Percentiles rank a stretch among this genome's conserved stretches.
Conservation (phyloP, 1,140 invertebrate genomes). For the Chironomus striatipennis region DNA sequence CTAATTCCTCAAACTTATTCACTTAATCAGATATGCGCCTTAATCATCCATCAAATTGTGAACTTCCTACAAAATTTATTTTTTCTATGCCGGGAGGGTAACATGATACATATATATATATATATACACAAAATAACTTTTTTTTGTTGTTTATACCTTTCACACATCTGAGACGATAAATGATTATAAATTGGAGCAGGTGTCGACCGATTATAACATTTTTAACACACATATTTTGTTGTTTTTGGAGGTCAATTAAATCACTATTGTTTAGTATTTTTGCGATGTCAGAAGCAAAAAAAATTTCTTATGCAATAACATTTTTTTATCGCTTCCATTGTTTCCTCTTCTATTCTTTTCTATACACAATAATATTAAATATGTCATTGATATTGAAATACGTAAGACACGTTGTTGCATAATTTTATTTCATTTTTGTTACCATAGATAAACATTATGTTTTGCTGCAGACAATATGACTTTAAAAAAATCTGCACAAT, state of each 20-base stretch:
- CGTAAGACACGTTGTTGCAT: background rate
- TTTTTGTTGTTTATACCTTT: background rate
- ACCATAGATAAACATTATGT: background rate
- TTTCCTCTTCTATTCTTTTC: background rate
- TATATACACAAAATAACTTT: background rate
- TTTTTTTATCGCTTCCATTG: background rate
- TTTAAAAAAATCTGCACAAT: background rate
- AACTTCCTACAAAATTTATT: too few species aligned
- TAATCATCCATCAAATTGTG: too few species aligned
- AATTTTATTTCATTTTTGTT: background rate
- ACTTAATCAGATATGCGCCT: too few species aligned
- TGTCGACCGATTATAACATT: background rate
- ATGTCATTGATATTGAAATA: slow-evolving; percentile 3
- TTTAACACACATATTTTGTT: background rate
- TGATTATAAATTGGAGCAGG: background rate
- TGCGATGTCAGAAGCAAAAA: too few species aligned
- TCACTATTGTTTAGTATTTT: background rate
- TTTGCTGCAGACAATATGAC: background rate
- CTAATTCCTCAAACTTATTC: background rate
- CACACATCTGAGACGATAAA: background rate
- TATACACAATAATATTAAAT: background rate
- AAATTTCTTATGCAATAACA: background rate
- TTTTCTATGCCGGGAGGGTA: background rate
- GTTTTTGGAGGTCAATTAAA: slow-evolving; percentile 6
- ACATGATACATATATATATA: background rate